Evolutionary conservation across 2,888 invertebrate species (phyloP), one percentile per base, ranked within the genome.

Genomic region (Loripinus fragilis): DNA sequence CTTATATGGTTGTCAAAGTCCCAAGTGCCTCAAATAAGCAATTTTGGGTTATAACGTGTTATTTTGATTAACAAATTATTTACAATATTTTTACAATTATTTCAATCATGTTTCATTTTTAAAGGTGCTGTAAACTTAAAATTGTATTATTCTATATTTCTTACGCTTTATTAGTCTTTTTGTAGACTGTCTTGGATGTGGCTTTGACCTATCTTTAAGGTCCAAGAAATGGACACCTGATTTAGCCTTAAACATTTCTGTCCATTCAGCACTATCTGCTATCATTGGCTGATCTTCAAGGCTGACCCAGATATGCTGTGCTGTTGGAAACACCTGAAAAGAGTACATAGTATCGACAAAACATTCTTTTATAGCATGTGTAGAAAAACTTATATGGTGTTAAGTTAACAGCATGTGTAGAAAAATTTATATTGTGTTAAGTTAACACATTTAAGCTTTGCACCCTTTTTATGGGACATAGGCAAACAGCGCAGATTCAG

Each of bases 231-330:
- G 88, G 25, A 92, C 88, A 1, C 84, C 86, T 23, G 81, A 78
- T 42, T 90, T 87, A 30, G 78, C 81, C 8, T 38, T 25, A 78
- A 91, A 91, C 87, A 90, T 88, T 68, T 87, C 83, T 76, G 90
- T 90, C 71, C 88, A 78, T 52, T 90, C 89, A 0, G 73, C 73
- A 68, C 89, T 89, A 74, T 93, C 92, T 15, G 89, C 86, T 67
- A 92, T 86, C 87, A 93, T 82, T n/a, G 92, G 92, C 8, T 82
- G 74, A n/a, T 91, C 89, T 5, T 80, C 83, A 20, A 90, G 74
- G 23, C 86, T 82, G 20, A 91, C 90, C 91, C 91, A 92, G 23
- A 80, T 52, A 15, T 85, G 83, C 15, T 74, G 75, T 74, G 89
- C 91, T 8, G 90, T 88, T 23, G 90, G 90, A 25, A 93, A 85